Evolutionary conservation across 2,888 invertebrate species (phyloP).

Genomic region (Cantharis nigra): DNA sequence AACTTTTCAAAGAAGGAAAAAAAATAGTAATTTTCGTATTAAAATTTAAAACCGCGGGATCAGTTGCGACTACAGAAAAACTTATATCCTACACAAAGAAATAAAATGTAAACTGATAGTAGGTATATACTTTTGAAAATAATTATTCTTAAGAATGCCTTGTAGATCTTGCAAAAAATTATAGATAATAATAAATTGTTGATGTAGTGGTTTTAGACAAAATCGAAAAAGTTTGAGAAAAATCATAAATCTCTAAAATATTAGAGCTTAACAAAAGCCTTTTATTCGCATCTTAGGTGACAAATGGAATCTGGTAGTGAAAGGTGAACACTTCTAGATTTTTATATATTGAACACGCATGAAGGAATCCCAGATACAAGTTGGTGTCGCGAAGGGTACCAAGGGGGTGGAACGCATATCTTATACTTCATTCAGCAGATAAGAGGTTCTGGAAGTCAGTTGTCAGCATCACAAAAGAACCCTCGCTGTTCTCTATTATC

Average conservation of each 20-base stretch:
- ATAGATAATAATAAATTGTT: background rate
- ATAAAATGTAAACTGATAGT: no score
- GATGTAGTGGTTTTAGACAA: background rate
- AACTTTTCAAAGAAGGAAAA: no score
- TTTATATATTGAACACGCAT: slow-evolving; percentile 51
- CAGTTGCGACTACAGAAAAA: no score
- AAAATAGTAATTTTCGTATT: no score
- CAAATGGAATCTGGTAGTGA: slow-evolving; percentile 57
- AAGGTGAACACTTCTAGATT: slow-evolving; percentile 56
- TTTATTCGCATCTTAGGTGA: slow-evolving; percentile 50
- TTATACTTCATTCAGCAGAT: slow-evolving; percentile 43
- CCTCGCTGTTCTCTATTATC: slow-evolving; percentile 43
- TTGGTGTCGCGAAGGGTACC: slow-evolving; percentile 32
- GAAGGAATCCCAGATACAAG: slow-evolving; percentile 38
- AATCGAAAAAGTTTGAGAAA: slow-evolving; percentile 27
- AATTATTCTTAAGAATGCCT: background rate
- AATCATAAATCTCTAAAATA: slow-evolving; percentile 48
- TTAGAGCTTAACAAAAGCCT: slow-evolving; percentile 45
- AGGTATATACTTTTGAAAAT: background rate
- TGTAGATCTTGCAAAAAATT: background rate
- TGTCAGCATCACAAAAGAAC: slow-evolving; percentile 41
- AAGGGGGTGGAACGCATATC: slow-evolving; percentile 34
- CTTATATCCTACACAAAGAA: no score
- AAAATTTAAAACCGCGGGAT: no score
- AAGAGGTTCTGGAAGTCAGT: slow-evolving; percentile 40